phyloP scores from a whole-genome alignment of 2,113 vertebrate species.

The Melozone crissalis region DNA sequence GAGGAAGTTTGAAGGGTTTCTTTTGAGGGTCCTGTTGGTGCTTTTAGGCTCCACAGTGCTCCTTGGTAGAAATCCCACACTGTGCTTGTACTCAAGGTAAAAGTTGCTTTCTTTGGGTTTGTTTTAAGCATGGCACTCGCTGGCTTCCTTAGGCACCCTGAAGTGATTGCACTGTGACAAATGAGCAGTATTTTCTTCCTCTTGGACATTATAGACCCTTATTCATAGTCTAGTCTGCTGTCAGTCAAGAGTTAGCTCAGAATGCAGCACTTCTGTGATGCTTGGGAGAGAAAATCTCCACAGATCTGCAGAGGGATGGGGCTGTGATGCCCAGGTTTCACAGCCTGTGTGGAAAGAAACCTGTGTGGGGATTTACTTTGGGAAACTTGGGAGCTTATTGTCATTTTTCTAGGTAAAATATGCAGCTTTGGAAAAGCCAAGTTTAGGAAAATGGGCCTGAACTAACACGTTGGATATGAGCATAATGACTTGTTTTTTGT shows the following conservation, averaged over 20 bases:
- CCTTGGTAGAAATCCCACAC: not conserved
- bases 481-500: not conserved
- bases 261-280: not conserved
- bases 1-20: not conserved
- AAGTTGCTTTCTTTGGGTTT: not conserved
- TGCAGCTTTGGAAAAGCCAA: not conserved
- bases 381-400: not conserved
- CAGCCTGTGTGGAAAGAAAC: not conserved
- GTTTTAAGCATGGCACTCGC: not conserved
- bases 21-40: not conserved
- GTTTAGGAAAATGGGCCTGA: not conserved
- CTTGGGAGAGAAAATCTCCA: not conserved
- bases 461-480: not conserved
- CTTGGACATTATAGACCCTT: not conserved
- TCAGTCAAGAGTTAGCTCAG: not conserved
- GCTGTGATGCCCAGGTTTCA: not conserved
- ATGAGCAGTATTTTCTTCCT: not conserved
- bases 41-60: not conserved
- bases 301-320: not conserved
- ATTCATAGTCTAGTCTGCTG: not conserved
- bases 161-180: not conserved
- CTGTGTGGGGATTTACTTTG: fast-evolving
- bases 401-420: not conserved
- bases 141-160: not conserved
- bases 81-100: not conserved